Conservation (phyloP, 2,888 invertebrate species). For the Agrochola macilenta region DNA sequence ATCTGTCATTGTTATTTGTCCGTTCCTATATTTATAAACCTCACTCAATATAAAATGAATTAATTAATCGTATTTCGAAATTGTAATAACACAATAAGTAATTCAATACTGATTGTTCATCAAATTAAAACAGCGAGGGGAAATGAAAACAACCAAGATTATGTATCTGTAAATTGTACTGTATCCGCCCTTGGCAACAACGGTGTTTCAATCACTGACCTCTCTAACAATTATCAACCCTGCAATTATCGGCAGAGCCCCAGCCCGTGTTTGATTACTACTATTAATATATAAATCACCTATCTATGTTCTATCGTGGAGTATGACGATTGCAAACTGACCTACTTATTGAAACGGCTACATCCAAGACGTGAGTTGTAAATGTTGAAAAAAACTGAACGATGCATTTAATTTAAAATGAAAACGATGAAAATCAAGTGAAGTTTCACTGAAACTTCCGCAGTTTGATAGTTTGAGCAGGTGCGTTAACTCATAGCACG, state of each 20-base stretch:
- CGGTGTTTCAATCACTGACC: constrained; percentile 57
- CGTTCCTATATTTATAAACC: constrained; percentile 36
- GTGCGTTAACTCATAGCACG: constrained; percentile 22
- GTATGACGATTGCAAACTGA: constrained; percentile 41
- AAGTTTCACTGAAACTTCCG: constrained; percentile 8
- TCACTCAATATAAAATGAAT: constrained; percentile 38
- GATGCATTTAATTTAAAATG: constrained; percentile 31
- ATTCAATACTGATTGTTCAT: constrained; percentile 47
- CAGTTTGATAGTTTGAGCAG: constrained; percentile 5
- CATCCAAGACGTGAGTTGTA: constrained; percentile 31
- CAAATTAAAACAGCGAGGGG: constrained; percentile 51
- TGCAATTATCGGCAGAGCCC: constrained; percentile 58
- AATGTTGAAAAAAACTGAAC: constrained; percentile 23
- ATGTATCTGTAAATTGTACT: constrained; percentile 44
- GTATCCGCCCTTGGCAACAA: constrained; percentile 44
- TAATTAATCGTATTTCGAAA: constrained; percentile 46
- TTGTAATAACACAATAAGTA: constrained; percentile 53
- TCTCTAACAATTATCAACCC: constrained; percentile 55
- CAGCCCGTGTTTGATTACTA: constrained; percentile 57
- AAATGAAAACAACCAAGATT: constrained; percentile 54
- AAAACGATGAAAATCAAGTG: constrained; percentile 28
- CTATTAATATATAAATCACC: constrained; percentile 62
- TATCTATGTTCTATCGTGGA: constrained; percentile 46
- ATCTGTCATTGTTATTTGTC: constrained; percentile 57
- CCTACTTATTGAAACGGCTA: constrained; percentile 46